These are phyloP conservation scores for Danio choprae DNA, from an alignment of 2,797 vertebrate species.

Conservation along the genomic window DNA sequence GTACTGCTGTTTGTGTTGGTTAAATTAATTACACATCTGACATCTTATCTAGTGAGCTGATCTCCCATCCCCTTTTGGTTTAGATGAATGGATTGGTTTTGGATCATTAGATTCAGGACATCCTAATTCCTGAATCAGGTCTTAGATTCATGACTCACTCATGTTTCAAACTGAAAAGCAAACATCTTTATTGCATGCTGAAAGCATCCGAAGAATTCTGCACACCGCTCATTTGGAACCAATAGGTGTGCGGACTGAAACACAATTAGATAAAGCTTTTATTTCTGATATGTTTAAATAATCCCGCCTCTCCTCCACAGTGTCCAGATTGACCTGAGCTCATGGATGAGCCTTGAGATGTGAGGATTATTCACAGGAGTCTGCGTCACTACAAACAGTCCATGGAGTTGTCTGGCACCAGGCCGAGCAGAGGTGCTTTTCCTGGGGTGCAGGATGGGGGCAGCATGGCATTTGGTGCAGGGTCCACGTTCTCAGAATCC, in stretches of 20 bases:
- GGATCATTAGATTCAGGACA: constrained; percentile 10
- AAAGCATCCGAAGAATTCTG: not conserved
- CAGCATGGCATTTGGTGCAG: constrained; percentile 80
- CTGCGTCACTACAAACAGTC: constrained; percentile 84
- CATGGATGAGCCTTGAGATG: constrained; percentile 37
- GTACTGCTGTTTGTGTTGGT: not conserved
- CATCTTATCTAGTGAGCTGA: constrained; percentile 4
- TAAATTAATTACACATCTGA: constrained; percentile 8
- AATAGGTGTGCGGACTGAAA: not conserved
- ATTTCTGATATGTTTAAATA: not conserved
- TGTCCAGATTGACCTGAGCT: constrained; percentile 42
- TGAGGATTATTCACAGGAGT: constrained; percentile 32
- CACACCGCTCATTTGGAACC: not conserved
- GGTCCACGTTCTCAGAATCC: constrained; percentile 88
- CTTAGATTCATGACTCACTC: constrained; percentile 12
- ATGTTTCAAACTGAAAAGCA: constrained; percentile 12
- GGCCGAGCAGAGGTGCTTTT: constrained; percentile 81
- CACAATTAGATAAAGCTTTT: not conserved
- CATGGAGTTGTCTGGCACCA: constrained; percentile 92
- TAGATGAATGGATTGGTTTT: constrained; percentile 7
- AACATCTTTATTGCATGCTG: constrained; percentile 3
- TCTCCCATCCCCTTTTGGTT: constrained; percentile 12
- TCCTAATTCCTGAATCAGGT: constrained; percentile 29
- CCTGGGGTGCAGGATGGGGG: constrained; percentile 82
- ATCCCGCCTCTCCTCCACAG: constrained; percentile 24